phyloP scores from a whole-genome alignment of 2,113 vertebrate species.

The Mohoua ochrocephala region DNA sequence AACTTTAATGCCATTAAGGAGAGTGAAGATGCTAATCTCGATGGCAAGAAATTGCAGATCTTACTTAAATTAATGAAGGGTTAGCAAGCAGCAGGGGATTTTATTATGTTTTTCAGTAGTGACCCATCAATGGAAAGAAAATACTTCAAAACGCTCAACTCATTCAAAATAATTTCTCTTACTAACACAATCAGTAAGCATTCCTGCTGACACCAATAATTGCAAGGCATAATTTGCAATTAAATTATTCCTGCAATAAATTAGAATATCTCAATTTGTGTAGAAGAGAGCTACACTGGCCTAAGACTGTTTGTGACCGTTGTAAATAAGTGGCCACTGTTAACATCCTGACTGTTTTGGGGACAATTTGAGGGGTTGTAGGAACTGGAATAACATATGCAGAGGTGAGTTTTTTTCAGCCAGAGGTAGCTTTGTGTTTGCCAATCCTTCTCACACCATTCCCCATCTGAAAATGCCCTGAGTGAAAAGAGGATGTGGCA shows the following conservation, averaged over 20 bases:
- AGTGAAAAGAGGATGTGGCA: not conserved
- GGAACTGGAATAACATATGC: not conserved
- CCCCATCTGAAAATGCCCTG: not conserved
- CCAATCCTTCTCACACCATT: not conserved
- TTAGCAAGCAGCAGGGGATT: not conserved
- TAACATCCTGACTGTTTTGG: not conserved
- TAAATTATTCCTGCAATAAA: not conserved
- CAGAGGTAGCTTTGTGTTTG: not conserved
- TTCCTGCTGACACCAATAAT: not conserved
- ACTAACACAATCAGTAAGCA: not conserved
- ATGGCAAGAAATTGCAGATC: not conserved
- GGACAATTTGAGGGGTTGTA: not conserved
- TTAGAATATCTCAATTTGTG: not conserved
- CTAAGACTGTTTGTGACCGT: not conserved
- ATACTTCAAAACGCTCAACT: not conserved
- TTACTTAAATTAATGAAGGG: not conserved
- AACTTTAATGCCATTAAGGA: not conserved
- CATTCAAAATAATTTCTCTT: not conserved
- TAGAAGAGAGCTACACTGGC: not conserved
- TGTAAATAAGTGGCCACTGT: not conserved
- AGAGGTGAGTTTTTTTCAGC: not conserved
- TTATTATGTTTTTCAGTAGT: not conserved
- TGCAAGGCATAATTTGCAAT: not conserved
- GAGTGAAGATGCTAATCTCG: not conserved
- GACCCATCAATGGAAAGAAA: not conserved